A percentile compares a stretch with the other conserved stretches of the same genome.
Evolutionary conservation across 2,888 invertebrate genomes (phyloP).

Genomic region (Lasioglossum calceatum): DNA sequence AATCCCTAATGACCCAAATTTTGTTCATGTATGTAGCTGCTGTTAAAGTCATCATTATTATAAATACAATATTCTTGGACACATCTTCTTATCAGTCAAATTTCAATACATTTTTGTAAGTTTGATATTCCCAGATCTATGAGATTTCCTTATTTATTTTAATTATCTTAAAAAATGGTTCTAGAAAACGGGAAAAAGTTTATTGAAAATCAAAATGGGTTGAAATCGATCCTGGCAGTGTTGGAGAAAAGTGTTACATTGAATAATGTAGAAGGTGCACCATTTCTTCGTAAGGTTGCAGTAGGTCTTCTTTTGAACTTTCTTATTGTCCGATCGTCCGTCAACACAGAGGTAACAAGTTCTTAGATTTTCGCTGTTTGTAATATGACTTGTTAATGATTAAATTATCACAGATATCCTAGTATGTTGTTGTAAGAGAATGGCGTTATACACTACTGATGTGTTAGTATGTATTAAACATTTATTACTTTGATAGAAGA

Average conservation of each 20-base stretch:
- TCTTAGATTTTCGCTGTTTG: not conserved
- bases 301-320: constrained; percentile 93
- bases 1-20: constrained; percentile 41
- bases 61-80: not conserved
- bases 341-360: constrained; percentile 85
- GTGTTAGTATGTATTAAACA: not conserved
- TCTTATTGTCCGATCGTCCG: constrained; percentile 89
- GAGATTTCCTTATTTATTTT: not conserved
- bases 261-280: constrained; percentile 72
- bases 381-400: not conserved
- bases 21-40: constrained; percentile 52
- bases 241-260: constrained; percentile 72
- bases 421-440: constrained; percentile 79
- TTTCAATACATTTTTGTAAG: not conserved
- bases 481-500: not conserved
- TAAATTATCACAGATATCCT: not conserved
- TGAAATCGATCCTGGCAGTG: constrained; percentile 81
- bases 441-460: not conserved
- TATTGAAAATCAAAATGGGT: constrained; percentile 84
- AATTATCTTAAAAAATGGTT: constrained; percentile 30
- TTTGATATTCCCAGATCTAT: not conserved
- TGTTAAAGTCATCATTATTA: constrained; percentile 38
- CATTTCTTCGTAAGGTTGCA: constrained; percentile 87
- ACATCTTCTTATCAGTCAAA: not conserved
- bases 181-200: constrained; percentile 79